Base-by-base conservation (phyloP, 1,140 invertebrate genomes). In the Drosophila arawakana region DNA sequence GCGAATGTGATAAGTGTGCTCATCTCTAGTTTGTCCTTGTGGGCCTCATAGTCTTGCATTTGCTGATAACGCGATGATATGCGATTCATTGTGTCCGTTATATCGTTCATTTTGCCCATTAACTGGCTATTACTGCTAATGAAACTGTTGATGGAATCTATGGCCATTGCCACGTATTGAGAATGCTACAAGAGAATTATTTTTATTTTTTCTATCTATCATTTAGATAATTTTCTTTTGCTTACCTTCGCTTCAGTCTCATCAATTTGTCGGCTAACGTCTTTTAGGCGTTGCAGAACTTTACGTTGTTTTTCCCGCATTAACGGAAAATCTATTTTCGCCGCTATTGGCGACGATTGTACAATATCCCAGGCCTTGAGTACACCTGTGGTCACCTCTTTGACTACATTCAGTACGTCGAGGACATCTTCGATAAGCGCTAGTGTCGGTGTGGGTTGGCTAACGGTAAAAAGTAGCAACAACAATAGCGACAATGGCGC, bases 1-100 rank as follows among this genome's bases (percentile, higher is more conserved):
- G 96, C 95, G 75, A 96, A 96, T 75, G 95, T 94, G 76, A 95
- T 92, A 30, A 96, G 78, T 0, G 96, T 97, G 46, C 92, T 93
- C 39, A 91, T 90, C 82, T 96, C 96, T 39, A 95, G 93, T 35
- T 94, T 91, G 41, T 93, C 93, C 55, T 93, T 92, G 10, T 93
- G 44, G 0, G 81, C 60, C 39, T 93, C 92, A 80, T 95, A 96
- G 21, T 93, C 91, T 6, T 93, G 57, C 93, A 95, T 95, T 70
- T 93, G 90, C 0, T 92, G 76, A 61, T 95, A 94, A 0, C 93
- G 92, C 2, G 93, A 93, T 0, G 94, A 92, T 11, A 96, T 93
- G 1, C 94, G 91, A n/a, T 93, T 93, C 44, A 96, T 76, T 21
- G 94, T 93, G 55, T 94, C 93, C 0, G 93, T 83, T 62, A 96